These are phyloP conservation scores for Camponotus fellah DNA, from an alignment of 2,888 invertebrate genomes.

Conservation along the genomic window DNA sequence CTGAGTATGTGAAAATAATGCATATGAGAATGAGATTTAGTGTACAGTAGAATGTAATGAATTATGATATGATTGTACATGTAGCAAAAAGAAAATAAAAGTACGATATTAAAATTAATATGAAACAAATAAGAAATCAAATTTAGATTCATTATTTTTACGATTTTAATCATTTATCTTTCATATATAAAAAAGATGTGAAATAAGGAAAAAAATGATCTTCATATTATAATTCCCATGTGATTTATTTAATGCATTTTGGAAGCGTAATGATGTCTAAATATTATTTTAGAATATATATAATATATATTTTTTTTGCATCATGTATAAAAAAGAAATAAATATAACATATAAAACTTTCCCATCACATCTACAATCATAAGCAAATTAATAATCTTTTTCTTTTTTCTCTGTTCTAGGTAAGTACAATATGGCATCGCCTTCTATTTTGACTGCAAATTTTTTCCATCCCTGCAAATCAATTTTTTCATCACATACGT, in stretches of 20 bases:
- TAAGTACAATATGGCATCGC: constrained; percentile 70
- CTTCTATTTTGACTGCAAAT: constrained; percentile 10
- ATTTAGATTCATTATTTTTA: background rate
- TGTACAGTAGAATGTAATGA: background rate
- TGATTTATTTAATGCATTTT: background rate
- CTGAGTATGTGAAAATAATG: constrained; percentile 34
- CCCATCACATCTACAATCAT: constrained; percentile 53
- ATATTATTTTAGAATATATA: background rate
- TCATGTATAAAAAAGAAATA: constrained; percentile 9
- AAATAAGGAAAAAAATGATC: background rate
- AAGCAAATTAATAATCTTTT: constrained; percentile 68
- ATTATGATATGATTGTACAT: background rate
- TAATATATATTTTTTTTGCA: constrained; percentile 55
- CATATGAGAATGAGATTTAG: background rate
- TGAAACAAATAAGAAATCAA: background rate
- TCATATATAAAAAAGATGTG: background rate
- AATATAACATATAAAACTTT: constrained; percentile 25
- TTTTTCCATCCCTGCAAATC: background rate
- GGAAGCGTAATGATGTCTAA: background rate
- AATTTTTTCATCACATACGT: constrained; percentile 52
- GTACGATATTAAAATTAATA: background rate
- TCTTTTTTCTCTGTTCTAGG: constrained; percentile 75
- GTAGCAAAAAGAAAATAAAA: background rate
- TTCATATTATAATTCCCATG: background rate
- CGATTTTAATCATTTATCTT: constrained; percentile 2